A percentile compares a stretch with the other conserved stretches of the same genome.
Evolutionary conservation across 2,888 invertebrate genomes (phyloP).

Genomic region (Drosophila longiperda): DNA sequence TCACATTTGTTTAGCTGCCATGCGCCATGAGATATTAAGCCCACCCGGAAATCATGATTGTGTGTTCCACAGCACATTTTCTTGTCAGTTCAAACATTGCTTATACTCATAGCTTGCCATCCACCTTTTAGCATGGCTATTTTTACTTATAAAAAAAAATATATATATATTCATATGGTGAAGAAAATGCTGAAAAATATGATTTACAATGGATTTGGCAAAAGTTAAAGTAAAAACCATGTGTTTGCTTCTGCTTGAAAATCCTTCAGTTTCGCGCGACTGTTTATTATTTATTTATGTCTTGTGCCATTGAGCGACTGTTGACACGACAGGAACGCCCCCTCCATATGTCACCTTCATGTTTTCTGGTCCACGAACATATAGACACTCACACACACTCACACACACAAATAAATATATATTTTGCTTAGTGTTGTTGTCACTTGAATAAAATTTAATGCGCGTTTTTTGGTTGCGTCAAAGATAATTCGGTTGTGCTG

Average conservation of each 20-base stretch:
- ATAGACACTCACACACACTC: neutral
- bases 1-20: slow-evolving; percentile 13
- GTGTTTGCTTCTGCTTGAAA: slow-evolving; percentile 22
- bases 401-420: neutral
- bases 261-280: slow-evolving; percentile 46
- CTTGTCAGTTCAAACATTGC: slow-evolving; percentile 54
- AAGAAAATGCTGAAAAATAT: slow-evolving; percentile 33
- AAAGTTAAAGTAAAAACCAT: slow-evolving; percentile 26
- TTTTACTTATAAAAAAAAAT: slow-evolving; percentile 27
- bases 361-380: slow-evolving; percentile 25
- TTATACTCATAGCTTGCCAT: slow-evolving; percentile 42
- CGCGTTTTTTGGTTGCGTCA: slow-evolving; percentile 51
- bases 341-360: slow-evolving; percentile 27
- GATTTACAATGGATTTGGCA: slow-evolving; percentile 54
- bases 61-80: slow-evolving; percentile 46
- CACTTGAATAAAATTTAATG: slow-evolving; percentile 60
- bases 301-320: slow-evolving; percentile 74
- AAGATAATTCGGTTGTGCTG: slow-evolving; percentile 22
- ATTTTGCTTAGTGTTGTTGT: slow-evolving; percentile 52
- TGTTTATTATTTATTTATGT: slow-evolving; percentile 69
- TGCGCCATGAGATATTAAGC: slow-evolving; percentile 31
- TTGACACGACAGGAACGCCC: slow-evolving; percentile 64
- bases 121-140: slow-evolving; percentile 36
- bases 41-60: slow-evolving; percentile 67
- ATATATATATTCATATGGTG: neutral